Evolutionary conservation across 1,140 invertebrate genomes (phyloP).

Genomic region (Tenebrio molitor): DNA sequence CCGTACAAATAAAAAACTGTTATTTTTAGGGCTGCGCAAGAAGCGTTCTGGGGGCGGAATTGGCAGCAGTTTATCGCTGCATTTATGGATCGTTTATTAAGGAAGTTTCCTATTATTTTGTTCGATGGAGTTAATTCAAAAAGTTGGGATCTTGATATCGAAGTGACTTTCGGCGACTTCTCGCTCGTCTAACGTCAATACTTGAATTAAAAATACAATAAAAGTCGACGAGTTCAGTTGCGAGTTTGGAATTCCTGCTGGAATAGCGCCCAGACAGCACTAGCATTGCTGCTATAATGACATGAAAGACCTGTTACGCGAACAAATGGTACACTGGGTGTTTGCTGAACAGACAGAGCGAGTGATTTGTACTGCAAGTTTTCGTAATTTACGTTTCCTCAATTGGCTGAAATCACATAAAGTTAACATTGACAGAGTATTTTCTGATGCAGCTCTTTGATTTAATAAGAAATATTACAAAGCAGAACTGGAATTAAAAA

Average conservation of each 20-base stretch:
- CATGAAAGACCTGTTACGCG: conserved; percentile 5
- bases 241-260: conserved; percentile 7
- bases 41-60: not conserved
- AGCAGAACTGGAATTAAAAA: too few relatives aligned
- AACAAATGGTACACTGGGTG: conserved; percentile 11
- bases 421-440: too few relatives aligned
- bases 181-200: not conserved
- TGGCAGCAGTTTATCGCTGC: conserved; percentile 1
- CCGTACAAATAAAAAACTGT: conserved; percentile 1
- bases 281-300: not conserved
- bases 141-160: conserved; percentile 18
- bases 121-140: conserved; percentile 12
- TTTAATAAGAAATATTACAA: too few relatives aligned
- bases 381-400: conserved; percentile 8
- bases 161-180: conserved; percentile 20
- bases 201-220: conserved; percentile 31
- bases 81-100: conserved; percentile 19
- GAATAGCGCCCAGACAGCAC: not conserved
- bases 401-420: not conserved
- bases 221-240: not conserved
- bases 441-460: too few relatives aligned
- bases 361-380: conserved; percentile 7
- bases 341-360: not conserved
- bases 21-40: too few relatives aligned
- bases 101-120: conserved; percentile 4